A percentile compares a stretch with the other conserved stretches of the same genome.
Evolutionary conservation across 92 coral and sea anemone species (phyloP).

Genomic region (Porites lobata): DNA sequence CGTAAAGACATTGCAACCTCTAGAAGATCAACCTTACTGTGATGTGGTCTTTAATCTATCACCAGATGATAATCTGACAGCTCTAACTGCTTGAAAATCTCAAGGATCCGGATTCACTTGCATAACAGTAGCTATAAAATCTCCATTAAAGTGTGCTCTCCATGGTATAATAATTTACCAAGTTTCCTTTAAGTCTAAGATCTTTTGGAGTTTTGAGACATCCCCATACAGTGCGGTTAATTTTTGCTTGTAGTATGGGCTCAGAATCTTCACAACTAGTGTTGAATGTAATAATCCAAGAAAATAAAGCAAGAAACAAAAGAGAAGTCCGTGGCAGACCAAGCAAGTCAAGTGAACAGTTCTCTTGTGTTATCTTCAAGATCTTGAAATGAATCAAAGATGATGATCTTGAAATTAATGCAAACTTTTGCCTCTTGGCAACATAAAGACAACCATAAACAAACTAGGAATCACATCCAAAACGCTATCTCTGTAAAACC

Average conservation of each 20-base stretch:
- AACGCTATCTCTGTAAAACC: not conserved
- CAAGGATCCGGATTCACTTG: not conserved
- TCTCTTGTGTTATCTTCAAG: not conserved
- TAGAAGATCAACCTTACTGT: not conserved
- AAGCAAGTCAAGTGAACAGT: not conserved
- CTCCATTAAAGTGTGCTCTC: not conserved
- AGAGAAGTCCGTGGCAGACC: not conserved
- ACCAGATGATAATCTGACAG: not conserved
- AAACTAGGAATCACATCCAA: constrained; percentile 13
- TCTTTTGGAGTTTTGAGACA: not conserved
- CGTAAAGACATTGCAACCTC: constrained; percentile 74
- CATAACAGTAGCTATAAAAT: not conserved
- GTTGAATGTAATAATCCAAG: not conserved
- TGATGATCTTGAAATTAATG: not conserved
- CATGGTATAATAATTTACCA: not conserved
- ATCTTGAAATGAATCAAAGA: not conserved
- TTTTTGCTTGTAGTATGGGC: not conserved
- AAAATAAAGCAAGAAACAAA: not conserved
- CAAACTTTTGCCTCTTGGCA: constrained; percentile 4
- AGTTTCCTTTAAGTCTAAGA: not conserved
- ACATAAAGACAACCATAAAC: constrained; percentile 30
- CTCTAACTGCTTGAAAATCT: not conserved
- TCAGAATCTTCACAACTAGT: no score
- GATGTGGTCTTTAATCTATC: not conserved
- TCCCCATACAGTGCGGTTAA: not conserved